Base-by-base conservation (phyloP, 2,113 vertebrate genomes). In the Herpetotheres cachinnans region DNA sequence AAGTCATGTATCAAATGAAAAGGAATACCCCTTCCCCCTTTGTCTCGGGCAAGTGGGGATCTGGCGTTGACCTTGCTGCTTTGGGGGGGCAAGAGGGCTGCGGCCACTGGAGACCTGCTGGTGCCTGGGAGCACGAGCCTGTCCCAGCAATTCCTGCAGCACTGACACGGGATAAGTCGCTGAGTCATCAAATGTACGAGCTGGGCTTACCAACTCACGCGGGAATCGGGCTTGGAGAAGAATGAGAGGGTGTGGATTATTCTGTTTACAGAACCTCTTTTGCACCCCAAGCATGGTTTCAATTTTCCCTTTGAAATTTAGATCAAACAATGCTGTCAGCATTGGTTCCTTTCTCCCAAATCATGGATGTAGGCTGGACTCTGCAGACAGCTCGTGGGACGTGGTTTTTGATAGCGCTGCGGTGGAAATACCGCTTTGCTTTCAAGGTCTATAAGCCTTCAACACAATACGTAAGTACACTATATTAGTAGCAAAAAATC, bases 261-360 rank as follows among this genome's bases (percentile, higher is more conserved):
- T 44, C 54, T 93, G 47, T 90, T 94, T 85, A 72, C 50, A 91
- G 70, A 76, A 66, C 29, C 56, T 85, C 49, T 86, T 86, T 62
- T 82, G 16, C 38, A 65, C 58, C 74, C 62, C 42, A 58, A 86
- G 20, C 14, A 32, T 24, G 65, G 49, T 86, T 71, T 69, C 70
- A 81, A 6, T 59, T 89, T 79, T 91, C 74, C 63, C 66, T 95
- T 69, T 86, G 69, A 92, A 96, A 94, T 89, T 89, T 44, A 81
- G 69, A 78, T 87, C 72, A 83, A 90, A 72, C 73, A 80, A 11
- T 8, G 40, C 20, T 72, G 73, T 50, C 83, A 40, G 11, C 16
- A 40, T 34, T 3, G 0, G 34, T 59, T 90, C 42, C 38, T 67
- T 77, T 59, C 44, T 76, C 42, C 36, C 49, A 59, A 44, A 32